Evolutionary conservation across 1,140 invertebrate genomes (phyloP).

Genomic region (Coboldia fuscipes): DNA sequence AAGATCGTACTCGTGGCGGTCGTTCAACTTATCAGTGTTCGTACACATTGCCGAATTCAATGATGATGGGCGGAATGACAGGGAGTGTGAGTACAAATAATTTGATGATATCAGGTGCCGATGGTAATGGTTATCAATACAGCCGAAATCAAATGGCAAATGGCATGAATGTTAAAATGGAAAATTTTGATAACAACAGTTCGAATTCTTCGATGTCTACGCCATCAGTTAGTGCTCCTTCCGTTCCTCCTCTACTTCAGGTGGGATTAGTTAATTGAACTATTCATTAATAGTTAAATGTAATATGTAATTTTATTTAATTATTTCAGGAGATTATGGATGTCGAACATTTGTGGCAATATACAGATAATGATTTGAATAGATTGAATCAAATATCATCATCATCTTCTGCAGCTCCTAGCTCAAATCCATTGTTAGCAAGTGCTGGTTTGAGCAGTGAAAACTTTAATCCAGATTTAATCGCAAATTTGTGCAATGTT

Average conservation of each 20-base stretch:
- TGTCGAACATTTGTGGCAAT: slow-evolving; percentile 84
- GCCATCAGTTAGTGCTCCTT: no score
- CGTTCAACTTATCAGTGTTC: slow-evolving; percentile 89
- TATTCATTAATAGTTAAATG: no score
- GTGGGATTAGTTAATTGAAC: no score
- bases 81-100: no score
- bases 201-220: not conserved
- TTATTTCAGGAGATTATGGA: slow-evolving; percentile 71
- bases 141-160: slow-evolving; percentile 8
- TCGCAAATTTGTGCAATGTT: slow-evolving; percentile 76
- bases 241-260: no score
- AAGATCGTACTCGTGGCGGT: slow-evolving; percentile 84
- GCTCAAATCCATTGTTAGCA: slow-evolving; percentile 33
- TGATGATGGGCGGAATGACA: no score
- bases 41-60: slow-evolving; percentile 46
- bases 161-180: not conserved
- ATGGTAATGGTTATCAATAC: slow-evolving; percentile 10
- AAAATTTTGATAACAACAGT: not conserved
- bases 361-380: slow-evolving; percentile 47
- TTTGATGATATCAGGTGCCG: not conserved
- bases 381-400: slow-evolving; percentile 25
- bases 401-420: slow-evolving; percentile 13
- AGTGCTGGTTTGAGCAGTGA: slow-evolving; percentile 35
- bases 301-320: no score
- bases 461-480: slow-evolving; percentile 59